Conservation (phyloP, 1,140 invertebrate genomes). For the Camponotus floridanus region DNA sequence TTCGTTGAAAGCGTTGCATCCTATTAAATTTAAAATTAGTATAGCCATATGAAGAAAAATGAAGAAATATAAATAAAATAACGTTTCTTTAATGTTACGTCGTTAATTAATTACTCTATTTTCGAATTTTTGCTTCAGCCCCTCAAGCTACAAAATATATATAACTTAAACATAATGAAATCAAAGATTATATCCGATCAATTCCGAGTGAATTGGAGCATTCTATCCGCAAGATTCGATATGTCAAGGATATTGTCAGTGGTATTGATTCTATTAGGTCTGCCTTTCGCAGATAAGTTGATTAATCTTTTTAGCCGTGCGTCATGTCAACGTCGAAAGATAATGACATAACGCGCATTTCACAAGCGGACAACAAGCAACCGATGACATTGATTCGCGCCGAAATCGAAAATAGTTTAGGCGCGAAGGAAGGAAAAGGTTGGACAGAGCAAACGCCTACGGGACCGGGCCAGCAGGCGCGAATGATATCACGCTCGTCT, state of each 20-base stretch:
- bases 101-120: neutral
- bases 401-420: conserved; percentile 65
- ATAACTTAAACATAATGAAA: neutral
- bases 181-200: conserved; percentile 30
- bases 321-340: conserved; percentile 5
- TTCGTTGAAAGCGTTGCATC: neutral
- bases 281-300: conserved; percentile 55
- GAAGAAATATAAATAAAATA: neutral
- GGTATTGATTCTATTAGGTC: conserved; percentile 38
- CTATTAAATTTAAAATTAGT: neutral
- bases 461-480: conserved; percentile 15
- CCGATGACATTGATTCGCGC: conserved; percentile 60
- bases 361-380: conserved; percentile 12
- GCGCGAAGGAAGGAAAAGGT: neutral
- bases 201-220: conserved; percentile 54
- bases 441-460: conserved; percentile 31
- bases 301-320: conserved; percentile 46
- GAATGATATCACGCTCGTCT: conserved; percentile 73
- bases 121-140: neutral
- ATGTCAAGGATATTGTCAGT: conserved; percentile 66
- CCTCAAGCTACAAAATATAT: neutral
- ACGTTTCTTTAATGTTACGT: neutral
- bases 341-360: conserved; percentile 39
- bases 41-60: neutral
- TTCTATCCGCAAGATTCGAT: conserved; percentile 48